Evolutionary conservation across 2,113 vertebrate species (phyloP), one percentile per base, ranked within the genome.

Genomic region (Tichodroma muraria): DNA sequence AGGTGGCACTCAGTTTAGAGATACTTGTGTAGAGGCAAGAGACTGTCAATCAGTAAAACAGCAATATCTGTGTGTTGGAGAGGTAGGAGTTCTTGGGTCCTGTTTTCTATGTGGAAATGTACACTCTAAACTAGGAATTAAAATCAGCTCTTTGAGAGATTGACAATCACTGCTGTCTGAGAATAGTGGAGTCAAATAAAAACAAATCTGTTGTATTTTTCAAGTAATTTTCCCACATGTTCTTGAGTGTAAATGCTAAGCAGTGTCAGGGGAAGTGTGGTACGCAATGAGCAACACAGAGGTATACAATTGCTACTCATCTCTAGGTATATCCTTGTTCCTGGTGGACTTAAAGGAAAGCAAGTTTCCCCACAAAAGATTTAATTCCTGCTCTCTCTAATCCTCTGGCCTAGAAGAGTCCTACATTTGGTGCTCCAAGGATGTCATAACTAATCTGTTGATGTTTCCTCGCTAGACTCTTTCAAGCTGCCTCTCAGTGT

Each of bases 201-300:
- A 66, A 4, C 12, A 50, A 53, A 60, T 28, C 37, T 47, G 7
- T 42, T 57, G 28, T 17, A 50, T 30, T 60, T 85, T 73, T 42
- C 66, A 72, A 45, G 50, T 15, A 89, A 75, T 33, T 81, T 78
- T 19, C 22, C 31, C 61, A 35, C 38, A 30, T 42, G 72, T 66
- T 87, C 75, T 66, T 53, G 35, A 70, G 49, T 61, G 23, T 7
- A 63, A 70, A 64, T 45, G 42, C 59, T 49, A 45, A 83, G 40
- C 40, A 56, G 37, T 9, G 13, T 13, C 21, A 45, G 28, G 15
- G 10, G 27, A 80, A 75, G 27, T 6, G 33, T 63, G 23, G 40
- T 44, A 68, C 0, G 0, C 37, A 49, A 21, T 13, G 6, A 75
- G 21, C 42, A 78, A 54, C 8, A 37, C 3, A 75, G 17, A 40